phyloP scores from a whole-genome alignment of 2,888 invertebrate species.

The Synanthedon tipuliformis region DNA sequence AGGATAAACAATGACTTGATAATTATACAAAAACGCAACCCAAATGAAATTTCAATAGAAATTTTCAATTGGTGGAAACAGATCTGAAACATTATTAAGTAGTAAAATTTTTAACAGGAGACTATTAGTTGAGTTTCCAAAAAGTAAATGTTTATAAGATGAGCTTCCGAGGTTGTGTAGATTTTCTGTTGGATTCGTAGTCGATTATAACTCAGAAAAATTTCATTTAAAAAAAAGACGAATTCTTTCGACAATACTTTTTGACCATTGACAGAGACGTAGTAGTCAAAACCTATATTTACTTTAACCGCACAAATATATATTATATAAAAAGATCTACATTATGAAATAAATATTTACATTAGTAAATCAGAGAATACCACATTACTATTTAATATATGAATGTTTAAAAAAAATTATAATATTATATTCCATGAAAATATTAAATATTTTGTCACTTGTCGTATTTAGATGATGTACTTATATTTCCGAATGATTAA shows the following conservation, averaged over 20 bases:
- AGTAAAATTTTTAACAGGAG: not conserved
- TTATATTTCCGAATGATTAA: conserved; percentile 45
- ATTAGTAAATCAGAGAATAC: conserved; percentile 27
- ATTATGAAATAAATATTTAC: conserved; percentile 20
- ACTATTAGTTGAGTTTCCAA: not conserved
- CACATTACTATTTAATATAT: conserved; percentile 29
- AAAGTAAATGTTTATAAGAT: conserved; percentile 11
- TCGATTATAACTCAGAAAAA: conserved; percentile 4
- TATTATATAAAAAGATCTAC: conserved; percentile 6
- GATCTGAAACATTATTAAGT: conserved; percentile 4
- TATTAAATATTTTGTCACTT: conserved; percentile 32
- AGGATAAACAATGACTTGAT: not conserved
- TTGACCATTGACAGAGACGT: conserved; percentile 59
- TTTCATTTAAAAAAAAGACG: conserved; percentile 21
- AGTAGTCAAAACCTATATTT: conserved; percentile 25
- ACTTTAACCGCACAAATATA: conserved; percentile 51
- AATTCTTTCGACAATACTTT: conserved; percentile 54
- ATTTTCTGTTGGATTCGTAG: conserved; percentile 26
- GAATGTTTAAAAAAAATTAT: conserved; percentile 22
- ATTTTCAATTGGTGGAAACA: conserved; percentile 5
- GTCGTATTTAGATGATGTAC: conserved; percentile 25
- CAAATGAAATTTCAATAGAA: conserved; percentile 4
- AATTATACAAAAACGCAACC: not conserved
- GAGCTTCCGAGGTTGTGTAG: conserved; percentile 65
- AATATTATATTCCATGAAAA: conserved; percentile 47